Conservation (phyloP, 2,888 invertebrate genomes). For the Diogma glabrata region DNA sequence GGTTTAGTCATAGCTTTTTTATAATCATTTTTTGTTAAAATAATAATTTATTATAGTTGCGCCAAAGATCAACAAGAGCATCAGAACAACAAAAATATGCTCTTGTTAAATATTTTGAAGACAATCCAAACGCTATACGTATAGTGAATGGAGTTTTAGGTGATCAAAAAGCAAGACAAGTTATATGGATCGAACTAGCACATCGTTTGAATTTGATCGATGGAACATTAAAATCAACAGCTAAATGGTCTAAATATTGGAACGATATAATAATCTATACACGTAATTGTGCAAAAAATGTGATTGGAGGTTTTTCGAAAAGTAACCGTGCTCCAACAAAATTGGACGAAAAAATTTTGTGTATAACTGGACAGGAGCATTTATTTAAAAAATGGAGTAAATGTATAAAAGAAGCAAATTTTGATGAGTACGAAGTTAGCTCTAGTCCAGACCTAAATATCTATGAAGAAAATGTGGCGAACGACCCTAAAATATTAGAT, state of each 20-base stretch:
- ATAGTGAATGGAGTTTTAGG: slow-evolving; percentile 11
- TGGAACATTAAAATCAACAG: slow-evolving; percentile 15
- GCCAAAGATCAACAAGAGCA: slow-evolving; percentile 12
- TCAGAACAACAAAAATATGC: slow-evolving; percentile 16
- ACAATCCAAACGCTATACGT: slow-evolving; percentile 13
- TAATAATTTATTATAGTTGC: slow-evolving; percentile 6
- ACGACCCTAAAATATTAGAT: too few species aligned
- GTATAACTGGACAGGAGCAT: slow-evolving; percentile 12
- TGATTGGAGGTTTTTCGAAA: slow-evolving; percentile 8
- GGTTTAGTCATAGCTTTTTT: too few species aligned
- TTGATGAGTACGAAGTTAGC: too few species aligned
- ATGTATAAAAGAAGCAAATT: slow-evolving; percentile 23
- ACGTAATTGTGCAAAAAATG: slow-evolving; percentile 13
- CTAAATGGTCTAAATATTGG: slow-evolving; percentile 17
- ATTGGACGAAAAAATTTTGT: slow-evolving; percentile 12
- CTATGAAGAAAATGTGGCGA: too few species aligned
- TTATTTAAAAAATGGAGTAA: slow-evolving; percentile 12
- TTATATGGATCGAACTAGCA: slow-evolving; percentile 16
- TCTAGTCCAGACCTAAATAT: too few species aligned
- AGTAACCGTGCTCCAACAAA: slow-evolving; percentile 14
- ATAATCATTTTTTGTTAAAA: not conserved
- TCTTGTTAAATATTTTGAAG: slow-evolving; percentile 15
- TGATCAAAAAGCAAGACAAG: slow-evolving; percentile 13
- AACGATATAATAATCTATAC: slow-evolving; percentile 16
- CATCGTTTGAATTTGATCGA: slow-evolving; percentile 16